Evolutionary conservation across 2,888 invertebrate species (phyloP).

Genomic region (Crocallis elinguaria): DNA sequence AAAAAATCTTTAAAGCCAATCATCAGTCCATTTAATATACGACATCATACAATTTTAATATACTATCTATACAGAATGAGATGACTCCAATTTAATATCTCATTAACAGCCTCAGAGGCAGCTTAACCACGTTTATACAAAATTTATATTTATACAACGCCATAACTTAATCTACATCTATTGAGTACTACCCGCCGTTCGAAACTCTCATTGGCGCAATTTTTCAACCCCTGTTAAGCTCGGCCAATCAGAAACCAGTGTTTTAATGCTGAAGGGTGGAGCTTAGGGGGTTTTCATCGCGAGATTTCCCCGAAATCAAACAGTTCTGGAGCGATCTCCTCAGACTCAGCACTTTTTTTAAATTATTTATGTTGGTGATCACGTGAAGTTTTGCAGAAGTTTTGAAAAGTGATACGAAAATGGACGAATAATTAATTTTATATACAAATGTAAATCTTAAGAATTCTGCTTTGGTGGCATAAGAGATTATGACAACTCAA

Average conservation of each 20-base stretch:
- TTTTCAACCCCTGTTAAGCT: conserved; percentile 69
- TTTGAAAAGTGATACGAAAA: conserved; percentile 27
- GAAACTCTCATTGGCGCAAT: conserved; percentile 63
- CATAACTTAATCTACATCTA: conserved; percentile 83
- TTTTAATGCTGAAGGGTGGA: conserved; percentile 72
- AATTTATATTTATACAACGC: conserved; percentile 72
- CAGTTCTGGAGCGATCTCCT: conserved; percentile 66
- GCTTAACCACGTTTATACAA: conserved; percentile 72
- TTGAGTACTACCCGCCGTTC: conserved; percentile 67
- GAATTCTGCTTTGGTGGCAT: too few relatives aligned
- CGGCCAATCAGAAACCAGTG: conserved; percentile 63
- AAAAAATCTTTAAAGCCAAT: too few relatives aligned
- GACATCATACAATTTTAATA: too few relatives aligned
- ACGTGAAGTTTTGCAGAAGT: conserved; percentile 52
- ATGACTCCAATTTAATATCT: conserved; percentile 39
- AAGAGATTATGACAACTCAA: too few relatives aligned
- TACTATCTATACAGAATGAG: background rate
- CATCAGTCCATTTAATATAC: too few relatives aligned
- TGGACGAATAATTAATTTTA: background rate
- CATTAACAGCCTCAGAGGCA: conserved; percentile 63
- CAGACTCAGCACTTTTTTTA: conserved; percentile 46
- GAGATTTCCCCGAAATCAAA: conserved; percentile 67
- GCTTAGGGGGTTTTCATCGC: conserved; percentile 72
- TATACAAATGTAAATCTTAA: too few relatives aligned
- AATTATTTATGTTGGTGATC: conserved; percentile 40